These are phyloP conservation scores for Drosophila borborema DNA, from an alignment of 2,888 invertebrate species.

Conservation along the genomic window DNA sequence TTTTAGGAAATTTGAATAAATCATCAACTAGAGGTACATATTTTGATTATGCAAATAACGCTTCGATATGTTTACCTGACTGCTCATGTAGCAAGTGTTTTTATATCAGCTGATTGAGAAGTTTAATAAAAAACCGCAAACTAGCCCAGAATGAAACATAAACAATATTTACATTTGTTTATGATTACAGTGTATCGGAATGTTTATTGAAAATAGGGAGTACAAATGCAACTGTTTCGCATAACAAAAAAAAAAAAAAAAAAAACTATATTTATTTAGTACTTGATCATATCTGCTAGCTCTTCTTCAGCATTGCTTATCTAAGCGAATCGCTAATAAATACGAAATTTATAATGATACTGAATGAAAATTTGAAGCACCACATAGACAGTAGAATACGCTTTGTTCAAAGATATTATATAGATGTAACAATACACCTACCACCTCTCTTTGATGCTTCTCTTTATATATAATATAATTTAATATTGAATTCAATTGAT, in stretches of 20 bases:
- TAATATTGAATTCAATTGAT: too few species aligned
- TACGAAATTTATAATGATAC: slow-evolving; percentile 10
- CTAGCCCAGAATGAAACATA: neutral
- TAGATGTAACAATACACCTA: too few species aligned
- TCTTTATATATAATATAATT: too few species aligned
- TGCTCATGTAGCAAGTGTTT: neutral
- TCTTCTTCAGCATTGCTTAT: neutral
- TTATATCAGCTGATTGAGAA: neutral
- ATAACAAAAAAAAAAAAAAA: neutral
- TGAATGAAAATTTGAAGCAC: too few species aligned
- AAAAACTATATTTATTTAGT: slow-evolving; percentile 3
- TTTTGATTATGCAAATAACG: neutral
- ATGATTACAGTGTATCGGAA: neutral
- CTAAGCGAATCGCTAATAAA: neutral
- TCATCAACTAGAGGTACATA: neutral
- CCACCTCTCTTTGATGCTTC: too few species aligned
- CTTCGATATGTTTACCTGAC: neutral
- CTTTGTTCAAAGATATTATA: neutral
- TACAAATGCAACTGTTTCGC: neutral
- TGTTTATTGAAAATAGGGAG: neutral
- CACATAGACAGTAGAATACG: neutral
- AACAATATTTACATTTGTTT: slow-evolving; percentile 1
- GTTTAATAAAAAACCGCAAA: neutral
- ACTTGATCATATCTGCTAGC: neutral
- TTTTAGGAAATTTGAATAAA: neutral